phyloP scores from a whole-genome alignment of 2,888 invertebrate species.

The Tachina grossa region DNA sequence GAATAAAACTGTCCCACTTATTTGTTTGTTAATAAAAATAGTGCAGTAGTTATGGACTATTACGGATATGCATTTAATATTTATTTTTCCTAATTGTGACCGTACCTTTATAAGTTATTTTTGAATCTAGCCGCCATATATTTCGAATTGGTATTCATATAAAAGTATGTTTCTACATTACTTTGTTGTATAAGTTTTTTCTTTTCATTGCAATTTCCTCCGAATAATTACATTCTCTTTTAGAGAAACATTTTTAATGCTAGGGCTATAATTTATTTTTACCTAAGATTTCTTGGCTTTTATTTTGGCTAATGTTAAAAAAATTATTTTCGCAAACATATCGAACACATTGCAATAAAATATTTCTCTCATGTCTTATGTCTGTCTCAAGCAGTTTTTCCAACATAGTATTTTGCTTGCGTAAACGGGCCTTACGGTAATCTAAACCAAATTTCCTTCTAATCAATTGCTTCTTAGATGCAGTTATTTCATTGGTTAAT shows the following conservation, averaged over 20 bases:
- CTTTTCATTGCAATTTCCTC: neutral
- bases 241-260: neutral
- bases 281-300: neutral
- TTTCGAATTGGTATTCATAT: too few species aligned
- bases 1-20: too few species aligned
- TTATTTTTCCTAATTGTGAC: too few species aligned
- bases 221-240: neutral
- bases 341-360: constrained; percentile 93
- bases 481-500: neutral
- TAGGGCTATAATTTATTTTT: constrained; percentile 4
- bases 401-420: constrained; percentile 84
- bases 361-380: constrained; percentile 93
- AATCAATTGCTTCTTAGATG: neutral
- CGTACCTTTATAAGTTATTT: too few species aligned
- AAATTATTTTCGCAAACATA: constrained; percentile 90
- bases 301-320: constrained; percentile 83
- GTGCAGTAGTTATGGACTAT: too few species aligned
- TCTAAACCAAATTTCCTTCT: constrained; percentile 75
- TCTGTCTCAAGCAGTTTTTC: constrained; percentile 89
- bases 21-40: too few species aligned
- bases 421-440: constrained; percentile 76
- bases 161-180: too few species aligned
- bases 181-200: neutral
- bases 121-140: too few species aligned
- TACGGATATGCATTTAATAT: too few species aligned